A percentile compares a stretch with the other conserved stretches of the same genome.
Conservation (phyloP, 2,797 vertebrate species). For the Pelobates cultripes region DNA sequence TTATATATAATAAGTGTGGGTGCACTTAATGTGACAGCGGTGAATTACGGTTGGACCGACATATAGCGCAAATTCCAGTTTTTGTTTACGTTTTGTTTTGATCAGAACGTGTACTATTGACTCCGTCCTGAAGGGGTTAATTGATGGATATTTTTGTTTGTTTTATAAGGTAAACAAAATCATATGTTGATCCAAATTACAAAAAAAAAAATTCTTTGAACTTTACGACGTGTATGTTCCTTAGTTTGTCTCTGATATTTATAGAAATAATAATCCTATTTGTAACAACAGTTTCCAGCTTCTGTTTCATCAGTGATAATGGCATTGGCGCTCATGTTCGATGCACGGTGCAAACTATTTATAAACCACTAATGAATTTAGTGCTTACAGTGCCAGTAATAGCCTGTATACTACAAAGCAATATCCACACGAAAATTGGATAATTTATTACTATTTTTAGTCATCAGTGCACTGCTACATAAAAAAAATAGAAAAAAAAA, state of each 20-base stretch:
- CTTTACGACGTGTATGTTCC: constrained; percentile 60
- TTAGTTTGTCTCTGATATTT: constrained; percentile 68
- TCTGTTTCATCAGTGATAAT: constrained; percentile 70
- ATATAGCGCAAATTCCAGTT: too few species aligned
- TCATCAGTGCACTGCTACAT: constrained; percentile 8
- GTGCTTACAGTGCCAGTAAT: constrained; percentile 47
- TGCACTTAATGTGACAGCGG: too few species aligned
- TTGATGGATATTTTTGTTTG: constrained; percentile 63
- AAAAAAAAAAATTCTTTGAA: constrained; percentile 58
- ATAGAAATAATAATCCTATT: constrained; percentile 68
- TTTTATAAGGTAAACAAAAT: constrained; percentile 51
- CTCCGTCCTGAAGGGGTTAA: too few species aligned
- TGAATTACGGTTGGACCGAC: too few species aligned
- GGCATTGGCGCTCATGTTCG: constrained; percentile 68
- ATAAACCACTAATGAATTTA: constrained; percentile 54
- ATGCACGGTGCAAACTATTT: constrained; percentile 66
- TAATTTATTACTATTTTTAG: constrained; percentile 35
- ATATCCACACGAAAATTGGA: constrained; percentile 30
- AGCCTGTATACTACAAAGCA: constrained; percentile 37
- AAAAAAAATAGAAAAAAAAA: not conserved
- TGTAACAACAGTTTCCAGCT: constrained; percentile 73
- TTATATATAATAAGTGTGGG: too few species aligned
- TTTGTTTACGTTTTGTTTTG: too few species aligned
- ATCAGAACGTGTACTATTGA: too few species aligned
- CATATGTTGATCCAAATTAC: not conserved